phyloP scores from a whole-genome alignment of 2,888 invertebrate genomes.

The Polymixis flavicincta region DNA sequence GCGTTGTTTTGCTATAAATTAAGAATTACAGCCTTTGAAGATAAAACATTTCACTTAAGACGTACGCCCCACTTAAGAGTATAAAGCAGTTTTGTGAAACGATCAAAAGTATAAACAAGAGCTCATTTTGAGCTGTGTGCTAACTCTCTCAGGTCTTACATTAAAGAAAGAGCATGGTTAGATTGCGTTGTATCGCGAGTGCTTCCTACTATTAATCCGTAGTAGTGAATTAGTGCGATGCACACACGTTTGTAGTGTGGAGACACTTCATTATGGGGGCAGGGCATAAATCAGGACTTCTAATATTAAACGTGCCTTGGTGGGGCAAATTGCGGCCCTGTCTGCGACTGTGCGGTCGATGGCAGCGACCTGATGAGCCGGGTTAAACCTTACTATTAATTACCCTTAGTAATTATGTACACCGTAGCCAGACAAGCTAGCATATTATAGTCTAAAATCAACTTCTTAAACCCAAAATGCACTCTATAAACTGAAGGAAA shows the following conservation, averaged over 20 bases:
- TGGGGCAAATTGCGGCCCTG: constrained; percentile 86
- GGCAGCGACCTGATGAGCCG: constrained; percentile 65
- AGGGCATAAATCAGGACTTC: constrained; percentile 90
- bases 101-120: constrained; percentile 62
- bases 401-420: constrained; percentile 43
- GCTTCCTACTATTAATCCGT: constrained; percentile 83
- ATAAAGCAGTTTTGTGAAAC: constrained; percentile 66
- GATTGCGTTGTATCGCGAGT: constrained; percentile 51
- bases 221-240: constrained; percentile 88
- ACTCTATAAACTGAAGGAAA: constrained; percentile 11
- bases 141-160: constrained; percentile 33
- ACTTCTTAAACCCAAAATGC: neutral
- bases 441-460: neutral
- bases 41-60: constrained; percentile 75
- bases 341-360: constrained; percentile 77
- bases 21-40: constrained; percentile 81
- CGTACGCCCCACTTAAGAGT: constrained; percentile 68
- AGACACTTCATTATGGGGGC: constrained; percentile 90
- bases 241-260: constrained; percentile 88
- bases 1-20: constrained; percentile 79
- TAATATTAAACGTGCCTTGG: constrained; percentile 91
- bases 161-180: constrained; percentile 39
- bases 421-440: neutral
- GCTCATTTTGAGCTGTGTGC: constrained; percentile 33
- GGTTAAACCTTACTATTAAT: constrained; percentile 60